These are phyloP conservation scores for Cephalopholis sonnerati DNA, from an alignment of 2,113 vertebrate species.

Conservation along the genomic window DNA sequence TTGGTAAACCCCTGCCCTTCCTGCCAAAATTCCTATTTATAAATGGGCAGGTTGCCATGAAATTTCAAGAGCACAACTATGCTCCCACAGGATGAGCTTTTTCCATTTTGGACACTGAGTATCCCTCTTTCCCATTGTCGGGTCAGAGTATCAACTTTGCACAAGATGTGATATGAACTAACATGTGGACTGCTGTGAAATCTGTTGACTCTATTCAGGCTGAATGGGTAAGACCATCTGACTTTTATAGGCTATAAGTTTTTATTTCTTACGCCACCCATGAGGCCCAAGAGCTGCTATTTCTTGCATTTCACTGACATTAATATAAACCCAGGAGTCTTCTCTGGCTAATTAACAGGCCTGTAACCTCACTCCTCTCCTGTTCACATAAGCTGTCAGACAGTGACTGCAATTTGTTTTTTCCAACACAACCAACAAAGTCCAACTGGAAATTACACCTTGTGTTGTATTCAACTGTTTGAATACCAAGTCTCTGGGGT, in stretches of 20 bases:
- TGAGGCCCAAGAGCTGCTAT: background rate
- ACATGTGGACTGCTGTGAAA: background rate
- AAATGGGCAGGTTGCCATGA: constrained; percentile 3
- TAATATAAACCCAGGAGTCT: background rate
- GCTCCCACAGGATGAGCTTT: background rate
- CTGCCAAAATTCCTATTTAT: constrained; percentile 4
- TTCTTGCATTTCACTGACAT: background rate
- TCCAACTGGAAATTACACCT: background rate
- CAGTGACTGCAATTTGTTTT: too few species aligned
- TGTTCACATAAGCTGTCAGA: background rate
- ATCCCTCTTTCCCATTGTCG: background rate
- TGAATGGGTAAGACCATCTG: background rate
- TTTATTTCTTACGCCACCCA: background rate
- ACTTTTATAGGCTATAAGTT: background rate
- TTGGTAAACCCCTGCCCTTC: background rate
- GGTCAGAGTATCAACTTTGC: constrained; percentile 6
- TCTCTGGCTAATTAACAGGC: background rate
- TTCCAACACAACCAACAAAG: background rate
- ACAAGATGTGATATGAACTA: background rate
- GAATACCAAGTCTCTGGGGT: background rate
- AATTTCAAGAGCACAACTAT: constrained; percentile 3
- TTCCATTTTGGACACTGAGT: constrained; percentile 15
- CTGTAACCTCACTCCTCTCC: background rate
- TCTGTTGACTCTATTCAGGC: background rate
- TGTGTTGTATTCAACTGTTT: background rate